Evolutionary conservation across 2,888 invertebrate genomes (phyloP).

Genomic region (Stegophylla sp.): DNA sequence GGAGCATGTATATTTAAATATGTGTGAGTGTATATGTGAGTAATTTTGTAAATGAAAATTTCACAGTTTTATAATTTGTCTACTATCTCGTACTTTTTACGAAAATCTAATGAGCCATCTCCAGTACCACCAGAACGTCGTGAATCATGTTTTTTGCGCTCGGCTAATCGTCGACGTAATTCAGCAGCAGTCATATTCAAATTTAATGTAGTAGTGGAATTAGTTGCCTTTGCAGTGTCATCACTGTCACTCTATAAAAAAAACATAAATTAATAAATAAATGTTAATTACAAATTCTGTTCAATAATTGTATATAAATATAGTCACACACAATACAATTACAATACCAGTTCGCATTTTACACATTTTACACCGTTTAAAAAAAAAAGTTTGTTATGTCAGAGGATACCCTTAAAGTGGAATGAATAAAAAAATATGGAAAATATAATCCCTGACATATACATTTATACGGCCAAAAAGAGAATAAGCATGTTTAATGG

Average conservation of each 20-base stretch:
- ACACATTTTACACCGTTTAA: too few species aligned
- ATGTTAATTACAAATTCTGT: too few species aligned
- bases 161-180: constrained; percentile 83
- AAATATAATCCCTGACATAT: too few species aligned
- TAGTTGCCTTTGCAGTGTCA: not conserved
- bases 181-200: constrained; percentile 92
- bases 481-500: too few species aligned
- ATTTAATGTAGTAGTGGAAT: constrained; percentile 68
- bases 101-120: constrained; percentile 86
- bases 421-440: too few species aligned
- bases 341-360: too few species aligned
- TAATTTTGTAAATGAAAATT: not conserved
- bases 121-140: constrained; percentile 75
- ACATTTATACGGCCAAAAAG: too few species aligned
- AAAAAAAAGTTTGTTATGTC: too few species aligned
- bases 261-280: constrained; percentile 28
- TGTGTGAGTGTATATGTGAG: not conserved
- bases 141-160: constrained; percentile 75
- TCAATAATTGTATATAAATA: too few species aligned
- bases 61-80: constrained; percentile 79
- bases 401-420: too few species aligned
- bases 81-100: constrained; percentile 91
- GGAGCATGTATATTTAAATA: not conserved
- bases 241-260: constrained; percentile 15
- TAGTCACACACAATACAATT: too few species aligned